A percentile compares a stretch with the other conserved stretches of the same genome.
These are phyloP conservation scores for Kuschelorhynchus macadamiae DNA, from an alignment of 2,888 invertebrate species.

Conservation along the genomic window DNA sequence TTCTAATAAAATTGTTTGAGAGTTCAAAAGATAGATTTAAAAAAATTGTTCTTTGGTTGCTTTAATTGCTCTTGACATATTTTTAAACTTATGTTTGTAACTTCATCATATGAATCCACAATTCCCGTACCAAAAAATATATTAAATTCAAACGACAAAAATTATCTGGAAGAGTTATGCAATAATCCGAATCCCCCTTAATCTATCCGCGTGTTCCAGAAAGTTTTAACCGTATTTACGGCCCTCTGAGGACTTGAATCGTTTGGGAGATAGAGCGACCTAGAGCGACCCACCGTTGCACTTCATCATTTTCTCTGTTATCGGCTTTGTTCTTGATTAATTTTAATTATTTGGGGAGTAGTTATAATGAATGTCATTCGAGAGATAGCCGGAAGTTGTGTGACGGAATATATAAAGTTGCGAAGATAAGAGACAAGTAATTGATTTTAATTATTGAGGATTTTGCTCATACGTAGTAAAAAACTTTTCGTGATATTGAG, in stretches of 20 bases:
- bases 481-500: too few relatives aligned
- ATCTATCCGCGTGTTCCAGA: slow-evolving; percentile 58
- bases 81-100: too few relatives aligned
- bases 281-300: slow-evolving; percentile 57
- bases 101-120: too few relatives aligned
- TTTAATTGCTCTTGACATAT: too few relatives aligned
- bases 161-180: slow-evolving; percentile 22
- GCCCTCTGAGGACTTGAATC: slow-evolving; percentile 64
- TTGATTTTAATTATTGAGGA: slow-evolving; percentile 39
- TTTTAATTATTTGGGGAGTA: slow-evolving; percentile 65
- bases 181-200: slow-evolving; percentile 19
- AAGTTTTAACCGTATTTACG: slow-evolving; percentile 70
- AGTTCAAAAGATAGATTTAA: too few relatives aligned
- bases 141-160: background rate
- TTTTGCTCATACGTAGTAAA: too few relatives aligned
- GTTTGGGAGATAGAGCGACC: slow-evolving; percentile 60
- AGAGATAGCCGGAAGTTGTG: slow-evolving; percentile 28
- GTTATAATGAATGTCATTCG: slow-evolving; percentile 43
- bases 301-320: slow-evolving; percentile 67
- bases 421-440: slow-evolving; percentile 36
- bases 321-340: slow-evolving; percentile 66
- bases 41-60: too few relatives aligned
- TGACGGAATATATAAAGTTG: slow-evolving; percentile 22
- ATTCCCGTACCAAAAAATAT: too few relatives aligned
- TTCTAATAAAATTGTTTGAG: too few relatives aligned